Percentiles rank a stretch among this genome's conserved stretches.
Conservation (phyloP, 2,113 vertebrate species). For the Tachuris rubrigastra region DNA sequence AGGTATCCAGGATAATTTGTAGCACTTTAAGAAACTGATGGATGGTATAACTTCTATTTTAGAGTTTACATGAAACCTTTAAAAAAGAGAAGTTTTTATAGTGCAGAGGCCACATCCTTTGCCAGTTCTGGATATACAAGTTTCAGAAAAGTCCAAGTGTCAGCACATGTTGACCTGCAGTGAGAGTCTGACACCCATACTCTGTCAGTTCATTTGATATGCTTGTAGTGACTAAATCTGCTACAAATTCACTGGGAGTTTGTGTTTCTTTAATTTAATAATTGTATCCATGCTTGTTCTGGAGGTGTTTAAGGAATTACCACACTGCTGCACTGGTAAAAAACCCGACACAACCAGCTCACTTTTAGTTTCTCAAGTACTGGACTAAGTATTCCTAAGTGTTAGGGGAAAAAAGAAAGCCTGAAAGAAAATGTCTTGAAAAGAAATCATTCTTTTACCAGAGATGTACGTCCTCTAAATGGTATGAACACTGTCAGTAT, state of each 20-base stretch:
- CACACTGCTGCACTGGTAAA: neutral
- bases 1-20: neutral
- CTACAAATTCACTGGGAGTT: neutral
- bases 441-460: no score
- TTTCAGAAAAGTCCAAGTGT: neutral
- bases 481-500: neutral
- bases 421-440: neutral
- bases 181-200: neutral
- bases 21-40: neutral
- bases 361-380: neutral
- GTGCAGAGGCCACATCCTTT: neutral
- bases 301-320: neutral
- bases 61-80: neutral
- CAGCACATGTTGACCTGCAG: neutral
- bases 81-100: neutral
- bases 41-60: neutral
- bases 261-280: neutral
- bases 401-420: neutral
- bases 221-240: neutral
- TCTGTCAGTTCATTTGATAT: neutral
- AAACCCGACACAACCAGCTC: neutral
- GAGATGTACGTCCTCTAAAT: fast-evolving
- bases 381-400: neutral
- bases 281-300: neutral
- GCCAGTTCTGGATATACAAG: neutral